A percentile compares a stretch with the other conserved stretches of the same genome.
Evolutionary conservation across 2,113 vertebrate species (phyloP).

Genomic region (Psophia crepitans): DNA sequence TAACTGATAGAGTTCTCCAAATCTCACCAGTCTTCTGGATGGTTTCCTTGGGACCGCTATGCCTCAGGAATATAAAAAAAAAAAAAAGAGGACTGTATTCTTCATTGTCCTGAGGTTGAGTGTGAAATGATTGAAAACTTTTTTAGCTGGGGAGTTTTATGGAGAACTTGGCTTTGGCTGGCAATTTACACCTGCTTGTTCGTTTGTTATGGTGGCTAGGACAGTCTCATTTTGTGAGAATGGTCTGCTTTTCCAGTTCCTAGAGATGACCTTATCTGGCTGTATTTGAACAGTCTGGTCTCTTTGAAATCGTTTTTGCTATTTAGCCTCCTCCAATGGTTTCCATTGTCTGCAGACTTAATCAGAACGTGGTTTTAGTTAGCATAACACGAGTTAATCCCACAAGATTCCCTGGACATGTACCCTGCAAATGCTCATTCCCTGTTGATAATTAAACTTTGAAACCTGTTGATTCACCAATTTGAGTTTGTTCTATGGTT

Average conservation of each 20-base stretch:
- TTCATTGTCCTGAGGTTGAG: neutral
- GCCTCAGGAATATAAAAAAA: too few species aligned
- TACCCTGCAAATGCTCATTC: neutral
- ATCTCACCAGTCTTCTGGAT: neutral
- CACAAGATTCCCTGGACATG: neutral
- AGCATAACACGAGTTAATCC: neutral
- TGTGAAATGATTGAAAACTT: neutral
- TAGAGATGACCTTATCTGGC: neutral
- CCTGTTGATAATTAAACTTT: neutral
- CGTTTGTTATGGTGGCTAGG: neutral
- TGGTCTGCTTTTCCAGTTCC: neutral
- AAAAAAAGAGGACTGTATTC: neutral
- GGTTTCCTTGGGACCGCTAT: neutral
- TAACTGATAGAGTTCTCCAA: neutral
- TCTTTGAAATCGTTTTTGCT: neutral
- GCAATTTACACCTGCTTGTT: neutral
- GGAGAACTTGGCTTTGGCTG: neutral
- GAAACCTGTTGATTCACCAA: neutral
- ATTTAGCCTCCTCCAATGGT: neutral
- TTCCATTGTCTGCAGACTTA: neutral
- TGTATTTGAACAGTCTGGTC: neutral
- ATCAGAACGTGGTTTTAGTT: neutral
- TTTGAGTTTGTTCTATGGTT: neutral
- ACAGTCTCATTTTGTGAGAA: neutral
- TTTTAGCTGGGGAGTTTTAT: neutral